Evolutionary conservation across 2,797 vertebrate species (phyloP), one percentile per base, ranked within the genome.

Genomic region (Anableps anableps): DNA sequence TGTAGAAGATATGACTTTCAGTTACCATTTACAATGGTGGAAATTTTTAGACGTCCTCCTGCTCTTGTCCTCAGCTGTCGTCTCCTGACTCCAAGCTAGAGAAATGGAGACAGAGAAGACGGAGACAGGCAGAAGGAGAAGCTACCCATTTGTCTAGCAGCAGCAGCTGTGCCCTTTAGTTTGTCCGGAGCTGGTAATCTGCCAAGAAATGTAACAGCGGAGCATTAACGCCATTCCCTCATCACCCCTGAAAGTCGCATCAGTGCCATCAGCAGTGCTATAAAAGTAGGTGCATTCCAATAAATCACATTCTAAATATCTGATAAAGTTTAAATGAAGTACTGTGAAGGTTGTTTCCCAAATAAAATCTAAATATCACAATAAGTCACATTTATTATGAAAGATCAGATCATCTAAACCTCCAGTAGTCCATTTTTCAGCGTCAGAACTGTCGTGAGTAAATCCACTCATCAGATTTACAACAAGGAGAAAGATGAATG

Each of bases 171-270:
- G 92, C 90, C 94, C 91, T 95, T 89, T 96, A 98, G 94, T 96
- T 97, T 90, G 97, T 98, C 89, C 97, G 96, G 85, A 98, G 96
- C 85, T 98, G 97, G 94, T 98, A 98, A 96, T 98, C 97, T 98
- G 96, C 86, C 91, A 94, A 95, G 86, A 89, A 85, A 94, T 60
- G 83, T 77, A 91, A 89, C 88, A 93, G 86, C 79, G 73, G 89
- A 90, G 83, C 80, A 91, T 93, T 93, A 93, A 87, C 83, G 78
- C 83, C 86, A 85, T 72, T 82, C 85, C 73, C 53, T 85, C 81
- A 86, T 82, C 76, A 51, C 84, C 86, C 71, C 79, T 79, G 76
- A 66, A 85, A 80, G 80, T 90, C 76, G 72, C 87, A 92, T 88
- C 82, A 88, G 74, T 81, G 81, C 78, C 87, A 86, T 84, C 76